Percentiles rank a stretch among this genome's conserved stretches.
These are phyloP conservation scores for Hypena proboscidalis DNA, from an alignment of 2,888 invertebrate genomes.

Conservation along the genomic window DNA sequence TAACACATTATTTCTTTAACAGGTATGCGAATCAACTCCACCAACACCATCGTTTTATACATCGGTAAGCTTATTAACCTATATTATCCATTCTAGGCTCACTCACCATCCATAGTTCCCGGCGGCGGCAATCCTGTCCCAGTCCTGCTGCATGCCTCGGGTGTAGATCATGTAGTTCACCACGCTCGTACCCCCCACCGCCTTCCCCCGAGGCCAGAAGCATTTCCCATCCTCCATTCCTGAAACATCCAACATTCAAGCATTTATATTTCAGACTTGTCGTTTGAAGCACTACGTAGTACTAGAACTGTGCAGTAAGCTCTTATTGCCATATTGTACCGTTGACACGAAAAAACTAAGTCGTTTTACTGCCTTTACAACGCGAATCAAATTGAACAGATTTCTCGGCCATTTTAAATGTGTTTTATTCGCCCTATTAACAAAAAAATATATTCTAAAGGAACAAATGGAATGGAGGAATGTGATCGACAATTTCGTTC, in stretches of 20 bases:
- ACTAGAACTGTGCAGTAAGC: too few species aligned
- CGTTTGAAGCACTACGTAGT: background rate
- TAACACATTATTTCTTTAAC: conserved; percentile 10
- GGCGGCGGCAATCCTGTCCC: conserved; percentile 86
- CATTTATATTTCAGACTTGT: background rate
- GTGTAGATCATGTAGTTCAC: conserved; percentile 88
- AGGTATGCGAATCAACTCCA: conserved; percentile 27
- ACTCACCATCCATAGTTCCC: conserved; percentile 91
- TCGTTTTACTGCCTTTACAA: too few species aligned
- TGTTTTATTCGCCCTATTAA: too few species aligned
- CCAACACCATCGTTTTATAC: background rate
- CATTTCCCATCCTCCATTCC: conserved; percentile 72
- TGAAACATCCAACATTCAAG: conserved; percentile 34
- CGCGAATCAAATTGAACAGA: too few species aligned
- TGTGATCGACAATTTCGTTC: too few species aligned
- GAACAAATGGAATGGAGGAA: too few species aligned
- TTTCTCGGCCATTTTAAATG: too few species aligned
- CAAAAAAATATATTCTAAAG: too few species aligned
- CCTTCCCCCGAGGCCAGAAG: conserved; percentile 80
- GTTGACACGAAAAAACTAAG: too few species aligned
- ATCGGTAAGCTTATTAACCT: background rate
- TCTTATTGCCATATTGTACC: too few species aligned
- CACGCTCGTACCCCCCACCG: conserved; percentile 80
- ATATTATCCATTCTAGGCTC: conserved; percentile 18
- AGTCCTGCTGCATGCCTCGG: conserved; percentile 87